phyloP scores from a whole-genome alignment of 2,888 invertebrate species.

The Tenthredo amoena region DNA sequence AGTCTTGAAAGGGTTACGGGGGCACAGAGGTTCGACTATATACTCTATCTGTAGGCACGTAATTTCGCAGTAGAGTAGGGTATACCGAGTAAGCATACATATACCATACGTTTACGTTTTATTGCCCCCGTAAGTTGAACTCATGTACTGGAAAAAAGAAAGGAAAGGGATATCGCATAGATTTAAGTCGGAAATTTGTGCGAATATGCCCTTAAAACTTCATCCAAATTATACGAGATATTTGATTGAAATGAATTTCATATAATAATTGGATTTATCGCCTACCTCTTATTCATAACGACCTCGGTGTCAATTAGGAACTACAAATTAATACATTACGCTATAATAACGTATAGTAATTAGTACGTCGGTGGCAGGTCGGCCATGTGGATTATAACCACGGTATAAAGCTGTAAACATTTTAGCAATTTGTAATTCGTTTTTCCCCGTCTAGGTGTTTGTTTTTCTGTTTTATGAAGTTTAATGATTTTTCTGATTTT shows the following conservation, averaged over 20 bases:
- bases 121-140: background rate
- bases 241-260: slow-evolving; percentile 18
- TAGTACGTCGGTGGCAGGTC: slow-evolving; percentile 1
- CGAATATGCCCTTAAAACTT: background rate
- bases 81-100: background rate
- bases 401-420: background rate
- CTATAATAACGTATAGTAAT: slow-evolving; percentile 31
- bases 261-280: slow-evolving; percentile 40
- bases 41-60: background rate
- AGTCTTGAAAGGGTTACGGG: background rate
- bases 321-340: slow-evolving; percentile 16
- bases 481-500: background rate
- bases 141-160: background rate
- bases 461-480: background rate
- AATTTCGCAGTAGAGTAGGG: background rate
- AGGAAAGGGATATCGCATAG: background rate
- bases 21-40: background rate
- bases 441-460: background rate
- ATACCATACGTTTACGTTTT: background rate
- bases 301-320: slow-evolving; percentile 22
- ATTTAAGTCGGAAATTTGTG: background rate
- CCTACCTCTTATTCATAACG: slow-evolving; percentile 29
- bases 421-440: background rate
- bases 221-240: background rate
- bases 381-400: background rate